These are phyloP conservation scores for Zaprionus camerounensis DNA, from an alignment of 1,140 invertebrate species.

Conservation along the genomic window DNA sequence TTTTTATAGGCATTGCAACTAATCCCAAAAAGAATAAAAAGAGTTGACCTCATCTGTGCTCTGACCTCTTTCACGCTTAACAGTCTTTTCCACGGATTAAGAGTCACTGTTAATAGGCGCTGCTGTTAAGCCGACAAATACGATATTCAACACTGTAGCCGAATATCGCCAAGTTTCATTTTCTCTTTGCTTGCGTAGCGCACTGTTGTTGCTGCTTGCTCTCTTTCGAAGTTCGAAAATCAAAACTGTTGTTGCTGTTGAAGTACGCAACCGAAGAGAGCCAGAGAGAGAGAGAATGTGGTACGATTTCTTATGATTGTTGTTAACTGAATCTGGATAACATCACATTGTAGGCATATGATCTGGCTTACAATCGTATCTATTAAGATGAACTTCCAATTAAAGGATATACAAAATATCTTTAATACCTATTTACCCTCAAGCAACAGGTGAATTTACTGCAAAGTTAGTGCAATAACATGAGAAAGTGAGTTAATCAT, in stretches of 20 bases:
- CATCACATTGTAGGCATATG: neutral
- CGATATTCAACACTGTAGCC: constrained; percentile 15
- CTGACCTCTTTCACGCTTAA: neutral
- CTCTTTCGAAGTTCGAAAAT: constrained; percentile 35
- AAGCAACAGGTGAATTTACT: neutral
- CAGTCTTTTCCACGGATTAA: neutral
- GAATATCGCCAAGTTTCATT: constrained; percentile 64
- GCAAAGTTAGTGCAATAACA: neutral
- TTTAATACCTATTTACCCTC: neutral
- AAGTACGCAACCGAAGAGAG: neutral
- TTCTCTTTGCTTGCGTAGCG: constrained; percentile 25
- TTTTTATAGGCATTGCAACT: neutral
- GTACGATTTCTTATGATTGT: neutral
- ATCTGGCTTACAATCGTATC: neutral
- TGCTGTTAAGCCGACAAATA: neutral
- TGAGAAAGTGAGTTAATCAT: neutral
- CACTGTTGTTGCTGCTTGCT: constrained; percentile 14
- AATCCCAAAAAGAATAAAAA: neutral
- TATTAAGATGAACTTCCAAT: neutral
- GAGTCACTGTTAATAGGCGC: constrained; percentile 1
- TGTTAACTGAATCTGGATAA: constrained; percentile 1
- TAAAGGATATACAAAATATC: neutral
- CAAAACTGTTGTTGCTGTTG: constrained; percentile 12
- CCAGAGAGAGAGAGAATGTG: neutral
- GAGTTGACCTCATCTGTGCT: neutral